A percentile compares a stretch with the other conserved stretches of the same genome.
These are phyloP conservation scores for Polydrusus pterygomalis DNA, from an alignment of 2,888 invertebrate species.

Conservation along the genomic window DNA sequence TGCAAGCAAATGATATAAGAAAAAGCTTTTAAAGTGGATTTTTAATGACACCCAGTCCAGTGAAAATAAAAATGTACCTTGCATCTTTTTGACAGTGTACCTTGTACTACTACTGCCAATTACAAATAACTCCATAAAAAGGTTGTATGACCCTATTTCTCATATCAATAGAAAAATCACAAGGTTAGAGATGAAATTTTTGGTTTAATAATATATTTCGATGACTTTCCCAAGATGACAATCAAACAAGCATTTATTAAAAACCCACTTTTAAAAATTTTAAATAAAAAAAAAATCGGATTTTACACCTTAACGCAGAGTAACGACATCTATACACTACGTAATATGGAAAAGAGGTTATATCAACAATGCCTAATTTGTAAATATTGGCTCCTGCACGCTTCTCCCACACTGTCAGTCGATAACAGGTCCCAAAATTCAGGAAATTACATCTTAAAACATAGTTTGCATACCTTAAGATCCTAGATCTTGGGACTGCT, in stretches of 20 bases:
- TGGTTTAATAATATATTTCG: no score
- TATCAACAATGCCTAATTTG: conserved; percentile 29
- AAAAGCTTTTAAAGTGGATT: conserved; percentile 19
- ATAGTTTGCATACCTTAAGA: background rate
- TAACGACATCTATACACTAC: conserved; percentile 56
- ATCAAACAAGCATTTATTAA: background rate
- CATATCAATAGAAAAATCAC: no score
- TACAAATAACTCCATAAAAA: no score
- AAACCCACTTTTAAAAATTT: conserved; percentile 11
- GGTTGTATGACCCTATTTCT: no score
- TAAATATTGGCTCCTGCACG: conserved; percentile 46
- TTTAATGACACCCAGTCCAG: background rate
- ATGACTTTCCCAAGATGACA: no score
- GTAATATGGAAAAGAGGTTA: conserved; percentile 33
- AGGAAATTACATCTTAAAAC: conserved; percentile 17
- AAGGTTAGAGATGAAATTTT: no score
- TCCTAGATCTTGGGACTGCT: conserved; percentile 55
- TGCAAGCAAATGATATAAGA: conserved; percentile 15
- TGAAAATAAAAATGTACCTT: no score
- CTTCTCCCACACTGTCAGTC: conserved; percentile 60
- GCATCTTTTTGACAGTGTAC: no score
- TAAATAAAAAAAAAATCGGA: conserved; percentile 12
- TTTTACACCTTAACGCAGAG: conserved; percentile 42
- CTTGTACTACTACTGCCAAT: no score
- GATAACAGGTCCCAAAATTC: conserved; percentile 43